Percentiles rank a stretch among this genome's conserved stretches.
Conservation (phyloP, 2,113 vertebrate genomes). For the Anoura caudifer region DNA sequence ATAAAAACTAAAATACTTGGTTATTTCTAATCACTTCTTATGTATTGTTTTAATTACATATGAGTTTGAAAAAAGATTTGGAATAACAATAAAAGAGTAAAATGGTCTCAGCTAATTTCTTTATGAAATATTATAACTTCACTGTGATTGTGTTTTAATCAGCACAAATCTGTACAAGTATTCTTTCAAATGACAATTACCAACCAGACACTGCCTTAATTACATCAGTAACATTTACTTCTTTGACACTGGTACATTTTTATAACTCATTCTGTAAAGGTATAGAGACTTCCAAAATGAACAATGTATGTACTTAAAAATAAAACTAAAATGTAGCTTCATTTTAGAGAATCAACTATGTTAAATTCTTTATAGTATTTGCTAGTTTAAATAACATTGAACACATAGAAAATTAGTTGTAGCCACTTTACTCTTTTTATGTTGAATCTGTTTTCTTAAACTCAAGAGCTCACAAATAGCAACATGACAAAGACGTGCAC, state of each 20-base stretch:
- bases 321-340: not conserved
- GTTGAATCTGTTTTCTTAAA: not conserved
- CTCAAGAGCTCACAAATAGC: not conserved
- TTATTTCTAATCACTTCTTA: not conserved
- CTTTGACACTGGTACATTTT: not conserved
- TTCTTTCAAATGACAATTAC: slow-evolving; percentile 9
- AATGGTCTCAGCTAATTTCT: not conserved
- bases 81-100: not conserved
- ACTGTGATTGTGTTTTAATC: slow-evolving; percentile 17
- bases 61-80: not conserved
- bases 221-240: not conserved
- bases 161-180: not conserved
- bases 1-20: not conserved
- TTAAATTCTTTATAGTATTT: not conserved
- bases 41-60: not conserved
- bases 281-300: not conserved
- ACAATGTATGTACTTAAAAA: not conserved
- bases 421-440: not conserved
- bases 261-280: not conserved
- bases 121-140: not conserved
- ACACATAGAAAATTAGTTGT: not conserved
- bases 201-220: not conserved
- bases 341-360: not conserved
- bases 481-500: not conserved
- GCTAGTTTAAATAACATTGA: not conserved